Base-by-base conservation (phyloP, 2,888 invertebrate genomes). In the Eupithecia insigniata region DNA sequence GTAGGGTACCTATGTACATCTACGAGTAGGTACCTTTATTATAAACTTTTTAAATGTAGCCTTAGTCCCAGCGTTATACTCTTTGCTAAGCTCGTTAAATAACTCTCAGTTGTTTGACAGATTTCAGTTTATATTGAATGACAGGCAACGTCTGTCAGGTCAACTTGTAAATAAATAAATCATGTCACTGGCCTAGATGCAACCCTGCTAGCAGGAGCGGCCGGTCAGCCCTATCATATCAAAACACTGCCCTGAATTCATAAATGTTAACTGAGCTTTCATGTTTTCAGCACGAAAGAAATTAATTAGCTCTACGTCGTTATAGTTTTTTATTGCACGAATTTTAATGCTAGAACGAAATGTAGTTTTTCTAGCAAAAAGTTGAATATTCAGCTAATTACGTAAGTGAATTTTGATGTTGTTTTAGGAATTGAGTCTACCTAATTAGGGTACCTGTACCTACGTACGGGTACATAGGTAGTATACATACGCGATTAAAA, bases 251-350 rank as follows among this genome's bases (percentile, higher is more conserved):
- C 71, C 32, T 65, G 12, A 64, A 70, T 72, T 70, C 66, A 70
- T 75, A 64, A 73, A 64, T 14, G n/a, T 55, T 70, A 75, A 76
- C 68, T 12, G 26, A 75, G 69, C 72, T 58, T 69, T 66, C 62
- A 46, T 65, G 58, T 69, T 64, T 46, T 64, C 34, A 71, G 64
- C 74, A 70, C 39, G 71, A 73, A 58, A 43, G 46, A 61, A 72
- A 72, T 75, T 72, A 75, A 72, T 75, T 68, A 72, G 36, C n/a
- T 7, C 18, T 64, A 64, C 55, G 26, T 55, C 34, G 36, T 34
- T 64, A 32, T 34, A 22, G 32, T 55, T 55, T 64, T 64, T 64
- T 64, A 36, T 64, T 26, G 64, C 36, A 64, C 18, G 64, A 34
- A 26, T 22, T 22, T 36, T 32, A 22, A 61, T 61, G 61, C 12